Evolutionary conservation across 2,888 invertebrate species (phyloP), one percentile per base, ranked within the genome.

Genomic region (Prosapia bicincta): DNA sequence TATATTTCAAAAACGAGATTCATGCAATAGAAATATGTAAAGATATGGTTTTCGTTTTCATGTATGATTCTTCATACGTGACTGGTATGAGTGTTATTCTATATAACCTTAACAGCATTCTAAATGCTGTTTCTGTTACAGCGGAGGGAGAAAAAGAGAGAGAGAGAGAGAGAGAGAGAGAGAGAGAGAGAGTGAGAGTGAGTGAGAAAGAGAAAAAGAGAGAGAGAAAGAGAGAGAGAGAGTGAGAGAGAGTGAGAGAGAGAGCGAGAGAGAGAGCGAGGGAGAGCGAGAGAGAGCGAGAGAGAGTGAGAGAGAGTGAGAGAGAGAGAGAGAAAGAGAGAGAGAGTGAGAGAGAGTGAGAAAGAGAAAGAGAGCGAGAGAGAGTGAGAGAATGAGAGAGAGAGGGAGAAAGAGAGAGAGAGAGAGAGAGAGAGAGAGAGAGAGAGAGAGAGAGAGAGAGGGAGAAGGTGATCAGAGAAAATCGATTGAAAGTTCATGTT

Each of bases 381-480:
- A 38, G 38, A 38, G 38, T 13, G 38, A 38, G 38, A 38, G 38
- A 38, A 15, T 13, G 38, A 38, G 38, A 38, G 38, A 38, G 38
- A 38, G 38, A 38, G 38, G 13, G 38, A 38, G 38, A 38, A 15
- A 38, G 38, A 38, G 38, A 38, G 38, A 38, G 38, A 38, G 38
- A 38, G 38, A 38, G 38, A 38, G 38, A 38, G 38, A 38, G 38
- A 38, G 38, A 38, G 38, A 38, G 38, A 38, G 38, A 23, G 23
- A 38, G 38, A 38, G 38, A 38, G 38, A 38, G 38, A 38, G 38
- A 38, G 38, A 38, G 66, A 66, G 66, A 66, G 66, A 66, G 66
- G 20, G 66, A 66, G 66, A 66, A 23, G 13, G 20, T 9, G 66
- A 66, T n/a, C n/a, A n/a, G n/a, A n/a, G n/a, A n/a, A n/a, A n/a